phyloP scores from a whole-genome alignment of 2,113 vertebrate genomes.

The Cochlearius cochlearius region DNA sequence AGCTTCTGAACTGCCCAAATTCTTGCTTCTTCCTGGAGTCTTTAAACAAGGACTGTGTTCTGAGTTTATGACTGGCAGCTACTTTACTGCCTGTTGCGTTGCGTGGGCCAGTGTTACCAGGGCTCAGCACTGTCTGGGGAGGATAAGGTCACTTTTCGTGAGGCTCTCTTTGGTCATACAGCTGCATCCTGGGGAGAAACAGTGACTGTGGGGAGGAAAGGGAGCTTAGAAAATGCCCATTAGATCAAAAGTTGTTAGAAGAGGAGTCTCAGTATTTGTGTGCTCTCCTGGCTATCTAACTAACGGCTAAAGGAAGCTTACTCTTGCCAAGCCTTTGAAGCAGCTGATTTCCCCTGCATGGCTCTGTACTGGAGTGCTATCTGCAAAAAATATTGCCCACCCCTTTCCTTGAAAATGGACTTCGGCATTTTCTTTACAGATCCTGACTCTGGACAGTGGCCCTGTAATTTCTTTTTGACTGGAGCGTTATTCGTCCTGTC shows the following conservation, averaged over 20 bases:
- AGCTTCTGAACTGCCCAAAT: neutral
- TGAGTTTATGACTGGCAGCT: neutral
- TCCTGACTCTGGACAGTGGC: neutral
- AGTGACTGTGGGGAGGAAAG: neutral
- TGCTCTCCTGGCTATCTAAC: neutral
- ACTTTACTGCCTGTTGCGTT: neutral
- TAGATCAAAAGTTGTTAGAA: accelerated
- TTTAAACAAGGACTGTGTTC: neutral
- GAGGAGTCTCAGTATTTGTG: neutral
- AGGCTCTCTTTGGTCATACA: neutral
- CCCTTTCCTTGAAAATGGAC: neutral
- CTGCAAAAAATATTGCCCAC: neutral
- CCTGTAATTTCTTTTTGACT: neutral
- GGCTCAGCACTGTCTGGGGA: neutral
- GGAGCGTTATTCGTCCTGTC: neutral
- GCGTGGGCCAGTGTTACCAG: neutral
- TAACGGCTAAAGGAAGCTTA: neutral
- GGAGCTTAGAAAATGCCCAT: neutral
- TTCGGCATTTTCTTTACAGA: neutral
- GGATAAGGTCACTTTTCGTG: neutral
- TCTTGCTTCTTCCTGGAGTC: neutral
- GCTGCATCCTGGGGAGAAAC: neutral
- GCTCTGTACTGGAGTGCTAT: neutral
- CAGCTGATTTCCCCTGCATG: neutral
- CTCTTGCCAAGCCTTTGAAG: neutral